These are phyloP conservation scores for Gobiocypris rarus DNA, from an alignment of 2,113 vertebrate species.

Conservation along the genomic window DNA sequence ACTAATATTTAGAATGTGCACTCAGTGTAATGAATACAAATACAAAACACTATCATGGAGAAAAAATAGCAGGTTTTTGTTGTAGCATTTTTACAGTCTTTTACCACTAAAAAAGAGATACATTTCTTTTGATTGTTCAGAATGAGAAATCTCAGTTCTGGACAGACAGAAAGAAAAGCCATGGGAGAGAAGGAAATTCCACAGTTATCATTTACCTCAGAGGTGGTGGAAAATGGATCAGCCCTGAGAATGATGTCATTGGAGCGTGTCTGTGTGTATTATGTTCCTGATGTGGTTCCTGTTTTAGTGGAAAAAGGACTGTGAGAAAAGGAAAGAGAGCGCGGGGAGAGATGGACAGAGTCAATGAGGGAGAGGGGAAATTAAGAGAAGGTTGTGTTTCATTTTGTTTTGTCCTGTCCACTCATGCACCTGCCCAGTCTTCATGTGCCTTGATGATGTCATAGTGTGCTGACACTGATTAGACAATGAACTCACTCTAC, in stretches of 20 bases:
- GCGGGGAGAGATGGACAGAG: neutral
- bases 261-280: constrained; percentile 18
- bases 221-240: constrained; percentile 51
- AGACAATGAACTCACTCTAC: neutral
- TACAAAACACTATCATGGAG: neutral
- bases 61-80: neutral
- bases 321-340: constrained; percentile 34
- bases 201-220: constrained; percentile 30
- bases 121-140: neutral
- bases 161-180: constrained; percentile 4
- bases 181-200: constrained; percentile 11
- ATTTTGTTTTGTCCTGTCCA: neutral
- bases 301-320: constrained; percentile 51
- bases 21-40: neutral
- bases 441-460: constrained; percentile 11
- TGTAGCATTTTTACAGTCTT: neutral
- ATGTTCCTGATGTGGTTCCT: constrained; percentile 50
- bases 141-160: neutral
- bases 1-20: neutral
- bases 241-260: constrained; percentile 49
- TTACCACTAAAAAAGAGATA: neutral
- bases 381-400: constrained; percentile 29
- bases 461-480: neutral
- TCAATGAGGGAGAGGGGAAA: constrained; percentile 21
- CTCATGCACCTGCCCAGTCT: constrained; percentile 22